Base-by-base conservation (phyloP, 2,797 vertebrate genomes). In the Enteromius unitaeniatus region DNA sequence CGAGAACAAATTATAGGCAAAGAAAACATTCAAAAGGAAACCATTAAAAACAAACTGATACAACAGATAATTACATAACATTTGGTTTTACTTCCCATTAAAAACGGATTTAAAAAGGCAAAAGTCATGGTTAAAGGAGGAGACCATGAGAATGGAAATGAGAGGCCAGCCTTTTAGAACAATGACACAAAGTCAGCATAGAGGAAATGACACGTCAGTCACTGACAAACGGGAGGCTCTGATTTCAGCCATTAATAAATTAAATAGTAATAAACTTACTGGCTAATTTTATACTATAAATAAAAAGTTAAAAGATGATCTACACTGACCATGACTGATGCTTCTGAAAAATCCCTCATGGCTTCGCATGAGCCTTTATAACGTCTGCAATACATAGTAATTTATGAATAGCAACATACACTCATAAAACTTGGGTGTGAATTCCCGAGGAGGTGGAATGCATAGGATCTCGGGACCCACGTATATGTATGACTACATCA, bases 371-470 rank as follows among this genome's bases (percentile, higher is more conserved):
- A 45, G 37, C 28, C 45, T 64, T 76, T 67, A 37, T 81, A 37
- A 14, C n/a, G 13, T 69, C 45, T 10, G 21, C 37, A 28, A 64
- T 64, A 42, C 42, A 84, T 53, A 19, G 55, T 58, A 14, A 15
- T 9, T 68, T 45, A 47, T 84, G 84, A 84, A 77, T 47, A 75
- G 60, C 67, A 37, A 6, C 10, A 17, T 45, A 23, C 31, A 8
- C 55, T 78, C 82, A 73, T 77, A 79, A 83, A 85, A 26, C 58
- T 42, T 70, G 76, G 76, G 76, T 80, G 84, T 80, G 81, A 80
- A 80, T 75, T 74, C 21, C 15, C 64, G 76, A 10, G 17, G 11
- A 79, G n/a, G 10, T 40, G 53, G 83, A 76, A 82, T 62, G 68
- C 64, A 75, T 45, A 75, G 23, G 76, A 65, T 68, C 62, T 26